These are phyloP conservation scores for Agonopterix arenella DNA, from an alignment of 2,888 invertebrate genomes.

Conservation along the genomic window DNA sequence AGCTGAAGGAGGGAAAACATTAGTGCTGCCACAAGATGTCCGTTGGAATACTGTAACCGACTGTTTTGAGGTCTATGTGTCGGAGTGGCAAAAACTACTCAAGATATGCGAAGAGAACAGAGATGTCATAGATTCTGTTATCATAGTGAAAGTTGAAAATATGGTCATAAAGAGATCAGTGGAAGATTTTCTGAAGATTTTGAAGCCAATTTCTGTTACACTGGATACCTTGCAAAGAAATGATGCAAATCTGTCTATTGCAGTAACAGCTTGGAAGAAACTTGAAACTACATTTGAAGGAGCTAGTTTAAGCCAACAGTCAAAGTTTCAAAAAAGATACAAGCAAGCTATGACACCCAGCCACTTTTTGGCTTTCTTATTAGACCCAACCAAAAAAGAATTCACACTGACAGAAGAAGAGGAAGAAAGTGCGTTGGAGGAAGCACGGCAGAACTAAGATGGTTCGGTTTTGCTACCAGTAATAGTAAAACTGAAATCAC, in stretches of 20 bases:
- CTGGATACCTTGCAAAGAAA: conserved; percentile 2
- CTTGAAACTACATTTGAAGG: not conserved
- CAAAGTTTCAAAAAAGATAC: not conserved
- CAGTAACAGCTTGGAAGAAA: conserved; percentile 1
- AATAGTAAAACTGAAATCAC: conserved; percentile 1
- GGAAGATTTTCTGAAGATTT: not conserved
- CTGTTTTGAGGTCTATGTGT: not conserved
- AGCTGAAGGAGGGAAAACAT: conserved; percentile 9
- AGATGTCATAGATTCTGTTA: not conserved
- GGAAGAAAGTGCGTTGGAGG: conserved; percentile 7
- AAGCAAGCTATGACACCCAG: not conserved
- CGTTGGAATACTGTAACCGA: conserved; percentile 10
- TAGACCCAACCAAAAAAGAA: conserved; percentile 4
- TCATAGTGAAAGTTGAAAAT: not conserved
- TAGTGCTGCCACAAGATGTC: conserved; percentile 10
- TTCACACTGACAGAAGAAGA: conserved; percentile 3
- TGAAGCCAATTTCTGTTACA: conserved; percentile 1
- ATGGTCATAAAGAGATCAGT: conserved; percentile 1
- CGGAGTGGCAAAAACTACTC: conserved; percentile 1
- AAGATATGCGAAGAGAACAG: conserved; percentile 2
- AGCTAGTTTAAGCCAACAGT: not conserved
- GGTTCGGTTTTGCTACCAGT: conserved; percentile 2
- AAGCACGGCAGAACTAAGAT: conserved; percentile 1
- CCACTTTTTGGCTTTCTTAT: not conserved
- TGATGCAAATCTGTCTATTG: not conserved